These are phyloP conservation scores for Cochlearius cochlearius DNA, from an alignment of 2,113 vertebrate species.

Conservation along the genomic window DNA sequence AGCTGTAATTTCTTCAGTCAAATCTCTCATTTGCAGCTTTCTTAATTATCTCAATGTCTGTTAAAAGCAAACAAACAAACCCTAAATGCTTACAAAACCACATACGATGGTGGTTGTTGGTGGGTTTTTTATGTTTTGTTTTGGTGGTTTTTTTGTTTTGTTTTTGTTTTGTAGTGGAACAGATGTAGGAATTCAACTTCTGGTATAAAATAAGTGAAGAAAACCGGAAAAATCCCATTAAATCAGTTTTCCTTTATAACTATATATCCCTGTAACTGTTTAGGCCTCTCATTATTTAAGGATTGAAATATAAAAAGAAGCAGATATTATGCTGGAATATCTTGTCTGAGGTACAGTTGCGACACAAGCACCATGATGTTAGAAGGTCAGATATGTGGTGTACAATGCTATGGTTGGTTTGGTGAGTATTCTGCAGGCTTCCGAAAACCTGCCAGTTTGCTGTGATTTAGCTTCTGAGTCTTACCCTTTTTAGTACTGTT, in stretches of 20 bases:
- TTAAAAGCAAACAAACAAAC: background rate
- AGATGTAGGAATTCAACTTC: background rate
- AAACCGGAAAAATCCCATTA: background rate
- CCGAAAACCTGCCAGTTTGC: background rate
- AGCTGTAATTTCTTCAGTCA: background rate
- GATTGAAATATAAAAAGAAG: background rate
- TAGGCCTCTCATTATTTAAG: background rate
- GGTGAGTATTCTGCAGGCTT: background rate
- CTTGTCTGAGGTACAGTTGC: background rate
- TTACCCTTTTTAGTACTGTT: background rate
- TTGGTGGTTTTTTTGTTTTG: background rate
- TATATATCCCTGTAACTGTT: background rate
- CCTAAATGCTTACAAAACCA: background rate
- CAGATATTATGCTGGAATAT: background rate
- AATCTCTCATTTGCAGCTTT: background rate
- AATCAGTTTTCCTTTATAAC: background rate
- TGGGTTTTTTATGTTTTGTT: accelerated
- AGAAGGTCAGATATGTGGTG: background rate
- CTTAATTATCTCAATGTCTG: background rate
- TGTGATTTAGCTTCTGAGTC: background rate
- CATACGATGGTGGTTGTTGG: background rate
- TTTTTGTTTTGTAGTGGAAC: background rate
- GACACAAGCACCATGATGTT: accelerated
- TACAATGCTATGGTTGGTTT: background rate
- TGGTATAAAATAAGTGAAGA: background rate